Conservation (phyloP, 2,797 vertebrate species). For the Tarsius wallacei region DNA sequence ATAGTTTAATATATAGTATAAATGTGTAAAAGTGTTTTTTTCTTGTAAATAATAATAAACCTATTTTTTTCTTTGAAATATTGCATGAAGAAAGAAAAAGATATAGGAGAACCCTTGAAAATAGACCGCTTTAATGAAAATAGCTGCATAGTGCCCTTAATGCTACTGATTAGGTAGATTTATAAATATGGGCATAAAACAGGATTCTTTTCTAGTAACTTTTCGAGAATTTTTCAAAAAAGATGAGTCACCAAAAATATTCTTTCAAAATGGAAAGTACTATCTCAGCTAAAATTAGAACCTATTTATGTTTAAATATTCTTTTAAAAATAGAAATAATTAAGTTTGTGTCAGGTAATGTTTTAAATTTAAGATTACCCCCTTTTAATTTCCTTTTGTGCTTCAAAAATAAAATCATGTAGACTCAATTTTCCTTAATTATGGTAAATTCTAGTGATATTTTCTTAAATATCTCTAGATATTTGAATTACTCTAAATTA, state of each 20-base stretch:
- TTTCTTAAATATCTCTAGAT: conserved; percentile 53
- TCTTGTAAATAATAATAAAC: not conserved
- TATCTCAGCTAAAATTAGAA: conserved; percentile 58
- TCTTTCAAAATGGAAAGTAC: conserved; percentile 45
- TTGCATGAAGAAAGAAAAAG: not conserved
- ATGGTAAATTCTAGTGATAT: conserved; percentile 36
- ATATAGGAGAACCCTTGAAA: not conserved
- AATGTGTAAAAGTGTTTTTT: not conserved
- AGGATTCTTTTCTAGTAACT: not conserved
- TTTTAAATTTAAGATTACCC: not conserved
- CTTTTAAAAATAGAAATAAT: conserved; percentile 30
- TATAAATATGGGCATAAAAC: not conserved
- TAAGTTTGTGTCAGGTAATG: conserved; percentile 41
- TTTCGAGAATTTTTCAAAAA: conserved; percentile 1
- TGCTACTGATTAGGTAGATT: not conserved
- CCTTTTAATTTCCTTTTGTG: conserved; percentile 56
- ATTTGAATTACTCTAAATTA: conserved; percentile 30
- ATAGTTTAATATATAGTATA: conserved; percentile 5
- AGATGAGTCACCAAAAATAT: not conserved
- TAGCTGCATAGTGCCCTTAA: not conserved
- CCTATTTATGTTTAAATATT: conserved; percentile 30
- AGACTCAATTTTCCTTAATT: not conserved
- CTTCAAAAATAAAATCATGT: conserved; percentile 52
- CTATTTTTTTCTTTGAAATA: conserved; percentile 52
- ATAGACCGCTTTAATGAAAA: not conserved